Base-by-base conservation (phyloP, 2,888 invertebrate species). In the Pilophorus perplexus region DNA sequence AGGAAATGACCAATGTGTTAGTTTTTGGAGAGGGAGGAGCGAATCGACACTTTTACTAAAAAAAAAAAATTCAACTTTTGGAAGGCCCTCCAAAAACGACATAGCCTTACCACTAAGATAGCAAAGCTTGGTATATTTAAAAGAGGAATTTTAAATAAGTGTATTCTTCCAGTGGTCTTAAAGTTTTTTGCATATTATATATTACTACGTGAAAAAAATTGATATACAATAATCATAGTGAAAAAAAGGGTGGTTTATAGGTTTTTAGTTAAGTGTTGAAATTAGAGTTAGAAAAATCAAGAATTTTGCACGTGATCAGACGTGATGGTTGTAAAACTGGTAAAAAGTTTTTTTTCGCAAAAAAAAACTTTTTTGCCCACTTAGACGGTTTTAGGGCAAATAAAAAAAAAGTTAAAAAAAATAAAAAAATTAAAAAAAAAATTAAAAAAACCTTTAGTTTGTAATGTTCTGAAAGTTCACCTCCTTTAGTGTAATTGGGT, bases 91-190 rank as follows among this genome's bases (percentile, higher is more conserved):
- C 67, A 65, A 67, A 69, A 69, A 69, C 69, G 69, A 66, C 69
- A 69, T 69, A 69, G 69, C 69, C 69, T 69, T 69, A 69, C 68
- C 69, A 66, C 67, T 66, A 57, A 66, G 52, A 59, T 67, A 62
- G 62, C 67, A 62, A n/a, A 44, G 62, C 67, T 60, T 67, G 52
- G 14, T 28, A 54, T 16, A 48, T 18, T 33, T 23, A 23, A 55
- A 55, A 54, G n/a, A n/a, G 48, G n/a, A 46, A 59, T 42, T 48
- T 42, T 38, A 42, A 38, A 16, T 67, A 69, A 66, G 67, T 69
- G 69, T 69, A 69, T 69, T 69, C 69, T 69, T 69, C 69, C 69
- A 69, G 69, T 67, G 69, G 69, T 69, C 68, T 69, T 69, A 68
- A 59, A 67, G 44, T 38, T 66, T 55, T 66, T 40, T 14, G 44